Evolutionary conservation across 2,888 invertebrate genomes (phyloP).

Genomic region (Euproctis similis): DNA sequence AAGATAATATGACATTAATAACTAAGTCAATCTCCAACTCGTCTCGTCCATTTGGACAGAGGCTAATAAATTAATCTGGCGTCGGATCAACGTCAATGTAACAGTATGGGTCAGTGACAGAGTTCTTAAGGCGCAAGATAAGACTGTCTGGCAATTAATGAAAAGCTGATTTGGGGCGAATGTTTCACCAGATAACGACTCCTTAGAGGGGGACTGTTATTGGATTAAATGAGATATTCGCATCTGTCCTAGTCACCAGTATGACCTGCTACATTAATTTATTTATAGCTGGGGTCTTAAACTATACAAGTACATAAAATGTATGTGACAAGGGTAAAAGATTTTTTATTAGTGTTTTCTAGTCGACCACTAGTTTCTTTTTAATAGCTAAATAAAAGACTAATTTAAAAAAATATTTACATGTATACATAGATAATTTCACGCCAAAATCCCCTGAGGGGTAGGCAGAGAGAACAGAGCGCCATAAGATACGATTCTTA

Average conservation of each 20-base stretch:
- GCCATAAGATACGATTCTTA: too few species aligned
- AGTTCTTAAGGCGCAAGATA: constrained; percentile 41
- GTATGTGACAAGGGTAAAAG: too few species aligned
- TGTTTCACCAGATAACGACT: constrained; percentile 46
- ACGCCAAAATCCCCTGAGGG: too few species aligned
- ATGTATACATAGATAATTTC: too few species aligned
- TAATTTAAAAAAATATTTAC: too few species aligned
- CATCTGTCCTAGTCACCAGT: constrained; percentile 30
- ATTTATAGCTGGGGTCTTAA: too few species aligned
- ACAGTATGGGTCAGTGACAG: constrained; percentile 47
- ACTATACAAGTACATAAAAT: too few species aligned
- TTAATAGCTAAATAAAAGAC: too few species aligned
- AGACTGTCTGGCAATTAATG: constrained; percentile 60
- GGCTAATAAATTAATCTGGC: constrained; percentile 63
- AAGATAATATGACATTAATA: constrained; percentile 55
- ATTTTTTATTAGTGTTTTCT: too few species aligned
- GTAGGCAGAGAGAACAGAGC: too few species aligned
- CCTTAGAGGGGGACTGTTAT: constrained; percentile 30
- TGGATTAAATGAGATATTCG: constrained; percentile 48
- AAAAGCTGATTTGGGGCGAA: constrained; percentile 60
- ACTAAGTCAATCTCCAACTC: constrained; percentile 50
- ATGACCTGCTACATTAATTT: constrained; percentile 41
- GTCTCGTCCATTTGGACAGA: constrained; percentile 33
- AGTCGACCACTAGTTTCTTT: too few species aligned
- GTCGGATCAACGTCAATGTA: constrained; percentile 58